Percentiles rank a stretch among this genome's conserved stretches.
Conservation (phyloP, 2,113 vertebrate genomes). For the Desmodus rotundus region DNA sequence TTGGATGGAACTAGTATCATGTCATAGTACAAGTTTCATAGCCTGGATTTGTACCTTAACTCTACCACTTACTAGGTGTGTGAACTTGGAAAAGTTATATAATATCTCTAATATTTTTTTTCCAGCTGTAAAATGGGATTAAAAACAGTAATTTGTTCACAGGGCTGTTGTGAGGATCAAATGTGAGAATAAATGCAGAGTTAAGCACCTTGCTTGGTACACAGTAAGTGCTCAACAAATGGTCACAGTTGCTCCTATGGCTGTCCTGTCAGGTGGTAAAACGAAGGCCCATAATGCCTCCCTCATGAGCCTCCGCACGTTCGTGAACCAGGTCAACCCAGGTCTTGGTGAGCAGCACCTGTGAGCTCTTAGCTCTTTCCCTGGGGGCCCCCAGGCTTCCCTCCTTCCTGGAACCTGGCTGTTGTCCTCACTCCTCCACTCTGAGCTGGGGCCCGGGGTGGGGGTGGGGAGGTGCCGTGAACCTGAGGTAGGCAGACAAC, state of each 20-base stretch:
- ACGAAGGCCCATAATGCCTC: not conserved
- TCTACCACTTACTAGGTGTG: not conserved
- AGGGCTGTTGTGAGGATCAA: not conserved
- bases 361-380: not conserved
- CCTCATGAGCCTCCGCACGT: not conserved
- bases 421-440: not conserved
- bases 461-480: not conserved
- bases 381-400: accelerated
- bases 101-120: slow-evolving; percentile 24
- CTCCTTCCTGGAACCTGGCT: not conserved
- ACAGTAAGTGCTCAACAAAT: not conserved
- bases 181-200: not conserved
- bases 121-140: not conserved
- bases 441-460: not conserved
- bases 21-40: not conserved
- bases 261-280: not conserved
- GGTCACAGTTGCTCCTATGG: not conserved
- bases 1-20: not conserved
- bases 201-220: not conserved
- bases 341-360: not conserved
- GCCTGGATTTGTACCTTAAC: not conserved
- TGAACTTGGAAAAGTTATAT: slow-evolving; percentile 5
- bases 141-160: not conserved
- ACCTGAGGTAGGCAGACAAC: not conserved
- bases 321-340: not conserved